Base-by-base conservation (phyloP, 1,140 invertebrate species). In the Drosophila triauraria region DNA sequence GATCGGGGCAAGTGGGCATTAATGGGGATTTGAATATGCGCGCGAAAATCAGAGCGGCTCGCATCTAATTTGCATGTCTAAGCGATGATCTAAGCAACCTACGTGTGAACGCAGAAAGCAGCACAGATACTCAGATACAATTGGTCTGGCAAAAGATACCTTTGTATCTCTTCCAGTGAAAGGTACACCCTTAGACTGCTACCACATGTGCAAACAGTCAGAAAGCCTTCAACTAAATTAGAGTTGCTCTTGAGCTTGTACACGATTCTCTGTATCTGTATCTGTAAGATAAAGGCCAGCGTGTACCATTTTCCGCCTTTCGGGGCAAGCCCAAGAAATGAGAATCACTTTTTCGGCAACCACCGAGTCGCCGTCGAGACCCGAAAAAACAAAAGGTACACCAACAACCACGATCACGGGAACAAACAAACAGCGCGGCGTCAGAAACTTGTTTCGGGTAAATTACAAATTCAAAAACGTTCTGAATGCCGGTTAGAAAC, bases 381-480 rank as follows among this genome's bases (percentile, higher is more conserved):
- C 42, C 25, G 25, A 50, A 65, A 59, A 64, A 75, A 64, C 40
- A 58, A 65, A 77, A 59, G 47, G 35, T 75, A 32, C n/a, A 44
- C 51, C 32, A 42, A 30, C 69, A 42, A 13, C 70, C 35, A 69
- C 67, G 62, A 67, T 67, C 62, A 46, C 38, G 64, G 35, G 60
- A 75, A 63, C 75, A 78, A 78, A 78, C 57, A 75, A 80, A 40
- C 53, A 80, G 54, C 35, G 57, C 48, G 13, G 54, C 60, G 27
- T 69, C 50, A 46, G 48, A 81, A 87, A 87, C 84, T 78, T 62
- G 84, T 87, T 87, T 87, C 48, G 56, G 40, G 12, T 46, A 64
- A 62, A 80, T 83, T 77, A 57, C 40, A 57, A 72, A 84, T 88
- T 90, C 80, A 78, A 75, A 76, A 87, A 80, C 42, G 27, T n/a